Conservation (phyloP, 2,113 vertebrate genomes). For the Megaptera novaeangliae region DNA sequence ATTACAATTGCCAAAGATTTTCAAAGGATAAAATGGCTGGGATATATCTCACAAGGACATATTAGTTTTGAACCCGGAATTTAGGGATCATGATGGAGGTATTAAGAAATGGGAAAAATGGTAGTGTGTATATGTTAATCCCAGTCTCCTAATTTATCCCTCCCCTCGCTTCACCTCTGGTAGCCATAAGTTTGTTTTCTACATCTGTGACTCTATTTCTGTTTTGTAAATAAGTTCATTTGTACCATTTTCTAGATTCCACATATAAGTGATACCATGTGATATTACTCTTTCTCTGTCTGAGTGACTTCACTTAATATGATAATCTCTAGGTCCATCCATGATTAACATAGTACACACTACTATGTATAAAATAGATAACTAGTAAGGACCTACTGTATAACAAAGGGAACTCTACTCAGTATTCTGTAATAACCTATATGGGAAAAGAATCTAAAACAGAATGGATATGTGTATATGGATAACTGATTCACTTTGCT, state of each 20-base stretch:
- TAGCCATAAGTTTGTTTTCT: not conserved
- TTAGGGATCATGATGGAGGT: not conserved
- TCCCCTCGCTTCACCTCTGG: not conserved
- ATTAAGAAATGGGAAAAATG: not conserved
- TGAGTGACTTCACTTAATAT: not conserved
- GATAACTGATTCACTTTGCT: not conserved
- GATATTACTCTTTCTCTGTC: not conserved
- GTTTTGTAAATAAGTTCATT: not conserved
- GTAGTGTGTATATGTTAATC: not conserved
- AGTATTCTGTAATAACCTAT: not conserved
- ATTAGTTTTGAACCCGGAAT: not conserved
- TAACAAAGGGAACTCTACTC: not conserved
- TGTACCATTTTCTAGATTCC: not conserved
- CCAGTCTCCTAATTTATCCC: not conserved
- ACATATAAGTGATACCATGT: not conserved
- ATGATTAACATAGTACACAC: not conserved
- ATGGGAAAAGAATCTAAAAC: not conserved
- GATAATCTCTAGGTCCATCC: not conserved
- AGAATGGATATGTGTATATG: not conserved
- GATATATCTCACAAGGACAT: not conserved
- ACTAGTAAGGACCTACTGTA: not conserved
- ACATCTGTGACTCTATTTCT: not conserved
- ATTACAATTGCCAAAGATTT: not conserved
- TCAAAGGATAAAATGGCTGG: not conserved
- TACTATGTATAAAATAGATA: not conserved